Evolutionary conservation across 2,797 vertebrate genomes (phyloP).

Genomic region (Manis javanica): DNA sequence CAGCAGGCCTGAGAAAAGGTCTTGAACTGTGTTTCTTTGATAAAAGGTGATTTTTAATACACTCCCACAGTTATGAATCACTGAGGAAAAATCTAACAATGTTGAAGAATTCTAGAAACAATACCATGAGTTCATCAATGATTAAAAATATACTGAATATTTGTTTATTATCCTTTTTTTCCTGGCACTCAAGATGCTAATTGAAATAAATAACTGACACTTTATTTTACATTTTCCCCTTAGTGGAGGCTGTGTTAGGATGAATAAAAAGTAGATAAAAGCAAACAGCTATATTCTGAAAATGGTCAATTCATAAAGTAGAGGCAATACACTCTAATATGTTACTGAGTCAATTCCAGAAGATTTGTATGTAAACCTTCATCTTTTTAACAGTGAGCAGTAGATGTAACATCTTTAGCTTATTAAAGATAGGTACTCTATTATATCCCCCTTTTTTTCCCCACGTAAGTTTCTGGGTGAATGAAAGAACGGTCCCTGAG

Average conservation of each 20-base stretch:
- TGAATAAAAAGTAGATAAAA: neutral
- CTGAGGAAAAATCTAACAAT: neutral
- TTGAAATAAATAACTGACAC: neutral
- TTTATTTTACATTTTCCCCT: neutral
- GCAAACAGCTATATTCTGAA: neutral
- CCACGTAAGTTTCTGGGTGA: neutral
- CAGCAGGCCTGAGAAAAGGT: neutral
- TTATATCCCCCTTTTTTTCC: too few relatives aligned
- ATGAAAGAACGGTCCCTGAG: neutral
- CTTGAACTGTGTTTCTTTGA: neutral
- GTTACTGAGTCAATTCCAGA: neutral
- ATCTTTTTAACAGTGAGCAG: neutral
- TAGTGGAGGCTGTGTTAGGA: neutral
- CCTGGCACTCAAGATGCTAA: neutral
- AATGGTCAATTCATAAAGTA: neutral
- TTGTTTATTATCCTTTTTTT: neutral
- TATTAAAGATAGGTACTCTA: neutral
- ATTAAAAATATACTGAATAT: neutral
- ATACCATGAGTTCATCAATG: neutral
- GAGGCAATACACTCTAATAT: neutral
- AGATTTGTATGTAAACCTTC: neutral
- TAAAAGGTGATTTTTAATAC: neutral
- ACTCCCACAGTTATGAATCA: neutral
- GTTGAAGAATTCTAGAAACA: neutral
- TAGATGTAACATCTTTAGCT: neutral